Evolutionary conservation across 2,888 invertebrate genomes (phyloP).

Genomic region (Hartigia nigra): DNA sequence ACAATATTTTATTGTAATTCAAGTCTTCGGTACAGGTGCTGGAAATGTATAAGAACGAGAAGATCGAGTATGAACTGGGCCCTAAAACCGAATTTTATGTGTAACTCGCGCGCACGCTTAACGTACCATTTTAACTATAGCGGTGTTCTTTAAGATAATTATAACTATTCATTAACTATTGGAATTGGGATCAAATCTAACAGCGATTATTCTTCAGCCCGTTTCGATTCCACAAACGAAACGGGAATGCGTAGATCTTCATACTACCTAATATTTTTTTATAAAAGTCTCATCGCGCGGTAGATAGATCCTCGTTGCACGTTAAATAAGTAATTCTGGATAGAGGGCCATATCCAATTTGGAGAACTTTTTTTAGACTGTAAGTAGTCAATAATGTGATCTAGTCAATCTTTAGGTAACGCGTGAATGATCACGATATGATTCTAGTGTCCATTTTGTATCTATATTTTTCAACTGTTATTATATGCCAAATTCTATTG

Average conservation of each 20-base stretch:
- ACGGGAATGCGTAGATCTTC: not conserved
- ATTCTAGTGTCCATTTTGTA: constrained; percentile 6
- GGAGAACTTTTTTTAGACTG: not conserved
- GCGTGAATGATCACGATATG: not conserved
- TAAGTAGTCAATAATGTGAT: constrained; percentile 50
- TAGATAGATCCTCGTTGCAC: not conserved
- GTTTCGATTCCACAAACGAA: not conserved
- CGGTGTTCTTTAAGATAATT: constrained; percentile 50
- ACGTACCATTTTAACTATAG: not conserved
- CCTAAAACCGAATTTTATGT: constrained; percentile 92
- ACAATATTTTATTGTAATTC: constrained; percentile 4
- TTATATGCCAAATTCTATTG: constrained; percentile 43
- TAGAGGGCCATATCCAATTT: not conserved
- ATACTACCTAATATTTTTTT: constrained; percentile 57
- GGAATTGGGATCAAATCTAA: constrained; percentile 64
- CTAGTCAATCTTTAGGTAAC: constrained; percentile 54
- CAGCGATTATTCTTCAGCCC: constrained; percentile 37
- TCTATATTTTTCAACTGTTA: constrained; percentile 46
- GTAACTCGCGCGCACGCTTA: constrained; percentile 67
- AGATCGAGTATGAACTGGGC: constrained; percentile 88
- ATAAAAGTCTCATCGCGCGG: constrained; percentile 37
- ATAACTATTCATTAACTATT: constrained; percentile 49
- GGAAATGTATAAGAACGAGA: constrained; percentile 95
- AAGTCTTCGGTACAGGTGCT: constrained; percentile 74
- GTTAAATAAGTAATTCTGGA: not conserved